Percentiles rank a stretch among this genome's conserved stretches.
Conservation (phyloP, 1,140 invertebrate genomes). For the Nephila pilipes region DNA sequence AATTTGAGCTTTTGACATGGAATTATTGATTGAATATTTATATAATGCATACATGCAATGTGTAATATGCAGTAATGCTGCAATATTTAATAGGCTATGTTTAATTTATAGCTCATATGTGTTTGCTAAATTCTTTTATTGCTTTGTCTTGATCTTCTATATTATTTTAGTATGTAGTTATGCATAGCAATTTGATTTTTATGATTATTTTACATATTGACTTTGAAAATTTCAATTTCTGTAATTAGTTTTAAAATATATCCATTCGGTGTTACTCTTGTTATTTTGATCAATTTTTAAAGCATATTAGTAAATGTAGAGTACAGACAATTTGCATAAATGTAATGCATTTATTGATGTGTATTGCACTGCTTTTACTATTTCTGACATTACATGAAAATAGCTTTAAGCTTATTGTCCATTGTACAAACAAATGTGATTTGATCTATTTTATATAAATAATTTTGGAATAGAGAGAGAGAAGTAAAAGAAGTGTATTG, state of each 20-base stretch:
- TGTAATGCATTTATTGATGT: background rate
- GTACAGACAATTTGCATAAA: background rate
- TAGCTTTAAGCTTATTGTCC: background rate
- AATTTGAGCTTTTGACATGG: too few relatives aligned
- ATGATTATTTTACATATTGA: background rate
- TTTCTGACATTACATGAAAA: background rate
- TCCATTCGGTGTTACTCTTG: too few relatives aligned
- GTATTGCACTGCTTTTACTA: background rate
- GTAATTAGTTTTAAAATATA: background rate
- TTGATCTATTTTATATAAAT: constrained; percentile 50
- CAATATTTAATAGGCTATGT: background rate
- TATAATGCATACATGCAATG: too few relatives aligned
- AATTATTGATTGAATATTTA: too few relatives aligned
- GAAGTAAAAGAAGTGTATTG: constrained; percentile 44
- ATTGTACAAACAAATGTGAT: constrained; percentile 31
- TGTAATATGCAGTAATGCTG: too few relatives aligned
- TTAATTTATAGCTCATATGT: background rate
- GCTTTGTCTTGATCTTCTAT: background rate
- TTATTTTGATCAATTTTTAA: too few relatives aligned
- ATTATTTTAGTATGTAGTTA: background rate
- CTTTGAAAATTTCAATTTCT: background rate
- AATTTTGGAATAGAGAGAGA: constrained; percentile 13
- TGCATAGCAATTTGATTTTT: background rate
- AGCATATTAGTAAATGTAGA: too few relatives aligned
- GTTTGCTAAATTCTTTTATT: background rate